phyloP scores from a whole-genome alignment of 2,797 vertebrate genomes.

The Poecilia picta region DNA sequence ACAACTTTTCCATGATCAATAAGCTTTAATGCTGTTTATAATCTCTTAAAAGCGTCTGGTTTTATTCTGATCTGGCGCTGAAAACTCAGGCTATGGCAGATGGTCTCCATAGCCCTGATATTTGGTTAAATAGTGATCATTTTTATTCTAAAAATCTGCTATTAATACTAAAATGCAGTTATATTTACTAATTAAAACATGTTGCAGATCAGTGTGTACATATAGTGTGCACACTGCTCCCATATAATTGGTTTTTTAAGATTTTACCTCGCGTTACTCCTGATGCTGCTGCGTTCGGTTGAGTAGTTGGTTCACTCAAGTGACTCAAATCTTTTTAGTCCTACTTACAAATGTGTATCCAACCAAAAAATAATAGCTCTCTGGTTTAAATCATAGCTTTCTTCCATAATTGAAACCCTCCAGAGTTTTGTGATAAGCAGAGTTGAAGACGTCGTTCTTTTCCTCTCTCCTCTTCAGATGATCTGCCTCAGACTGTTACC shows the following conservation, averaged over 20 bases:
- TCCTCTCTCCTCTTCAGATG: constrained; percentile 63
- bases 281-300: not conserved
- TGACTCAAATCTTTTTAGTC: not conserved
- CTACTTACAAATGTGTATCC: not conserved
- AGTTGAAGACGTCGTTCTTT: not conserved
- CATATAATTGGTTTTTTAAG: not conserved
- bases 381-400: not conserved
- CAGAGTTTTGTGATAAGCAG: not conserved
- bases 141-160: not conserved
- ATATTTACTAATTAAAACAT: not conserved
- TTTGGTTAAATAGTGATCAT: not conserved
- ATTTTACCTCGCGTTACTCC: not conserved
- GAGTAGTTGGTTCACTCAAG: not conserved
- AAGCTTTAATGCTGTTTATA: not conserved
- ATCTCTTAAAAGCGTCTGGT: not conserved
- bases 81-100: not conserved
- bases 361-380: not conserved
- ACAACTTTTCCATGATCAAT: not conserved
- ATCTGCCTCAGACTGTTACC: constrained; percentile 81
- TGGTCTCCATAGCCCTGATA: not conserved
- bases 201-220: not conserved
- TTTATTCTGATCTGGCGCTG: not conserved
- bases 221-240: not conserved
- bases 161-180: not conserved
- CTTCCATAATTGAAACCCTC: not conserved